phyloP scores from a whole-genome alignment of 1,140 invertebrate species.

The Drosophila sucinea region DNA sequence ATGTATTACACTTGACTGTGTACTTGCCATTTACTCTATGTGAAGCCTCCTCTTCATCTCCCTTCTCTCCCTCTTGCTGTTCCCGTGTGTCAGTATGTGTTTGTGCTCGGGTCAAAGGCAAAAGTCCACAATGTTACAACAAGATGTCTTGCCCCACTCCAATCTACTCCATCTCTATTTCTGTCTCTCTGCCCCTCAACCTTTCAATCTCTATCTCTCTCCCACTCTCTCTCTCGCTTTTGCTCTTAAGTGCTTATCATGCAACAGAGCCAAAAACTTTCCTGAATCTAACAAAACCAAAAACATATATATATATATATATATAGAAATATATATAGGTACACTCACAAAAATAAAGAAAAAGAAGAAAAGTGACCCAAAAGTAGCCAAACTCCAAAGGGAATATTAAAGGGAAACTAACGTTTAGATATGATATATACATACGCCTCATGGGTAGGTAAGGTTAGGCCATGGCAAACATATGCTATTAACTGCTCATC shows the following conservation, averaged over 20 bases:
- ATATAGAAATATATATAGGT: constrained; percentile 24
- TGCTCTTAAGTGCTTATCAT: constrained; percentile 63
- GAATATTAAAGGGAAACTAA: constrained; percentile 16
- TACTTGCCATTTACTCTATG: constrained; percentile 62
- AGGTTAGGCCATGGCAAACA: background rate
- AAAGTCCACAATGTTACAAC: constrained; percentile 67
- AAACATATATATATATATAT: constrained; percentile 38
- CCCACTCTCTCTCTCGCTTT: background rate
- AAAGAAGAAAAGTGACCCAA: background rate
- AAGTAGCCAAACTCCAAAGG: constrained; percentile 26
- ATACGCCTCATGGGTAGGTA: background rate
- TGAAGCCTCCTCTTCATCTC: constrained; percentile 4
- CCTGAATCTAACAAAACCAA: constrained; percentile 46
- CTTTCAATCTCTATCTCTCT: background rate
- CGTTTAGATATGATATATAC: background rate
- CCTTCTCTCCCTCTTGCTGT: background rate
- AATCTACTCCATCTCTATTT: constrained; percentile 15
- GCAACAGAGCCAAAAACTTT: constrained; percentile 55
- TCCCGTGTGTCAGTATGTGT: constrained; percentile 21
- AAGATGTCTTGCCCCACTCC: constrained; percentile 54
- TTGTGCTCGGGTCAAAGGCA: constrained; percentile 60
- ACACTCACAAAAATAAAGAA: constrained; percentile 3
- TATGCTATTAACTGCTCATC: constrained; percentile 10
- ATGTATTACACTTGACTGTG: constrained; percentile 55
- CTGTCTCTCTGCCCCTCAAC: background rate